phyloP scores from a whole-genome alignment of 2,113 vertebrate genomes.

The Halcyon senegalensis region DNA sequence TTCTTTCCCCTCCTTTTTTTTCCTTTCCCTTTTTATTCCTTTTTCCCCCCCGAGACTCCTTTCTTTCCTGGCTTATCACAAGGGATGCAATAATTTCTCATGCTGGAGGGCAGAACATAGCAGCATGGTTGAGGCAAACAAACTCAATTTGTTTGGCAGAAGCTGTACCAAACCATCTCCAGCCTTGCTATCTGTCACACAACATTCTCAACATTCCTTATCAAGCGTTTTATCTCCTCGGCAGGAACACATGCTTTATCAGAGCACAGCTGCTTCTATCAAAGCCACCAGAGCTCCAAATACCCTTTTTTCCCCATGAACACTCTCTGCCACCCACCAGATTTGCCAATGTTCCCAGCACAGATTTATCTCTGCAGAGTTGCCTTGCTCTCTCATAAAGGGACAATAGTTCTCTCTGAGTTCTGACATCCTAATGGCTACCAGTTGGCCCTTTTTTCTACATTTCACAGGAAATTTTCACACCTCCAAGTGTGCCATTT shows the following conservation, averaged over 20 bases:
- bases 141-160: not conserved
- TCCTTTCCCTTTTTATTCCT: no score
- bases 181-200: not conserved
- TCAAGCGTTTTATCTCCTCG: not conserved
- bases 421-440: slow-evolving; percentile 42
- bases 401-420: slow-evolving; percentile 40
- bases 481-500: slow-evolving; percentile 11
- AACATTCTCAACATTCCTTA: not conserved
- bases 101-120: not conserved
- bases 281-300: not conserved
- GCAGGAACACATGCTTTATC: not conserved
- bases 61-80: not conserved
- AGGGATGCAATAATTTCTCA: not conserved
- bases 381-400: not conserved
- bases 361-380: slow-evolving; percentile 34
- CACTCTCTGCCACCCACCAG: not conserved
- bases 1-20: no score
- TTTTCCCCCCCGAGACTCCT: not conserved
- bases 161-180: not conserved
- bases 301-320: not conserved
- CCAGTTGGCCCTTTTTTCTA: slow-evolving; percentile 17
- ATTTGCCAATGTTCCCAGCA: not conserved
- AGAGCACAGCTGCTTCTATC: not conserved
- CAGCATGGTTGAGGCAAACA: not conserved
- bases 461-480: slow-evolving; percentile 53